phyloP scores from a whole-genome alignment of 1,140 invertebrate species.

The Aphaenogaster rudis region DNA sequence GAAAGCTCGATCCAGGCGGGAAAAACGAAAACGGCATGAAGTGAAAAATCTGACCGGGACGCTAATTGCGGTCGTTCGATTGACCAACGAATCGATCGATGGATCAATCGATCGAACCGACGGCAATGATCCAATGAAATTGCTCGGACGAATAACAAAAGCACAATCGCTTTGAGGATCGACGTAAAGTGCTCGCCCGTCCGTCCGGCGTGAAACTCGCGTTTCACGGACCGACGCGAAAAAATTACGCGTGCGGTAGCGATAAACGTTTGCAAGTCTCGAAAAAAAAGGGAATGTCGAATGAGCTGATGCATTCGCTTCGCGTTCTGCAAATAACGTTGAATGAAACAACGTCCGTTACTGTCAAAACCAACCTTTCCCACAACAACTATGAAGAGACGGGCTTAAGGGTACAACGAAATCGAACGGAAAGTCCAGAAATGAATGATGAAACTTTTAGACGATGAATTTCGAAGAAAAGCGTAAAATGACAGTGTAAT shows the following conservation, averaged over 20 bases:
- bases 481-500: background rate
- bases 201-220: slow-evolving; percentile 46
- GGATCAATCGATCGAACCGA: slow-evolving; percentile 4
- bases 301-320: slow-evolving; percentile 27
- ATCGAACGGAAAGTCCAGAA: background rate
- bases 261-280: slow-evolving; percentile 17
- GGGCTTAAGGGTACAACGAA: background rate
- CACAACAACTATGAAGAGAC: background rate
- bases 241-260: slow-evolving; percentile 42
- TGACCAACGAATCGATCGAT: slow-evolving; percentile 19
- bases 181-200: slow-evolving; percentile 28
- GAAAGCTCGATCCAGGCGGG: background rate
- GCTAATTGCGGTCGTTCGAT: slow-evolving; percentile 70
- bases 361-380: slow-evolving; percentile 11
- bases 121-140: slow-evolving; percentile 67
- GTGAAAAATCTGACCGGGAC: slow-evolving; percentile 46
- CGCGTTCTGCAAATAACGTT: slow-evolving; percentile 22
- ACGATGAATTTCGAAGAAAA: background rate
- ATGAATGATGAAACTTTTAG: background rate
- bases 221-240: slow-evolving; percentile 56
- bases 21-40: slow-evolving; percentile 19
- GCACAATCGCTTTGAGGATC: slow-evolving; percentile 69
- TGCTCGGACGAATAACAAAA: slow-evolving; percentile 72
- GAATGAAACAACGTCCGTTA: slow-evolving; percentile 50
- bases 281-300: slow-evolving; percentile 24